Evolutionary conservation across 2,797 vertebrate species (phyloP), one percentile per base, ranked within the genome.

Genomic region (Leptatherina wallacei): DNA sequence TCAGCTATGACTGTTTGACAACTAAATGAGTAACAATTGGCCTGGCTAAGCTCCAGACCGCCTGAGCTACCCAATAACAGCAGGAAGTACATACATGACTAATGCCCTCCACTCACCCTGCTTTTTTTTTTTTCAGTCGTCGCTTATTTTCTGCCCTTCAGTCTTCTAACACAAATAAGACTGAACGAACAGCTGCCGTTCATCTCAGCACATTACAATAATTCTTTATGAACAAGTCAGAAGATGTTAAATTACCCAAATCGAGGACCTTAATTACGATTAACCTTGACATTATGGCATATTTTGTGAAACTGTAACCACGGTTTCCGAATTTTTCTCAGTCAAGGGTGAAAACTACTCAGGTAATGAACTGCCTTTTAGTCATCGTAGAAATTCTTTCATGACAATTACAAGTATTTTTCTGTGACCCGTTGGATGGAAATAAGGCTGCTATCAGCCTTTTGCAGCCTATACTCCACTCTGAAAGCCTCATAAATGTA

Each of bases 11-110:
- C 72, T 65, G 68, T 83, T 72, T 87, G 84, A 91, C 87, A 88
- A 73, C 82, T 88, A 87, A 90, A 85, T 82, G 81, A 88, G 77
- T 69, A 82, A 85, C 88, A 84, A 87, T 84, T 88, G 80, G 65
- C 69, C 73, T 88, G 87, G 83, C 78, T 0, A 11, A 32, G 69
- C 65, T 85, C 83, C 85, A 84, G 61, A 68, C 66, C 6, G 69
- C 80, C 84, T 73, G 13, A 68, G 65, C 82, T 61, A 52, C 81
- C 81, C 76, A 80, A 77, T 82, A 91, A 89, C 83, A 87, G 84
- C 83, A 88, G 84, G 83, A 89, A 85, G 82, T 80, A 77, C 44
- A 14, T 79, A 77, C 75, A 88, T 85, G 88, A 91, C 85, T 91
- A 85, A 91, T 86, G 76, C 69, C 69, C 80, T 85, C 81, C 71